These are phyloP conservation scores for Cairina moschata DNA, from an alignment of 2,113 vertebrate genomes.

Conservation along the genomic window DNA sequence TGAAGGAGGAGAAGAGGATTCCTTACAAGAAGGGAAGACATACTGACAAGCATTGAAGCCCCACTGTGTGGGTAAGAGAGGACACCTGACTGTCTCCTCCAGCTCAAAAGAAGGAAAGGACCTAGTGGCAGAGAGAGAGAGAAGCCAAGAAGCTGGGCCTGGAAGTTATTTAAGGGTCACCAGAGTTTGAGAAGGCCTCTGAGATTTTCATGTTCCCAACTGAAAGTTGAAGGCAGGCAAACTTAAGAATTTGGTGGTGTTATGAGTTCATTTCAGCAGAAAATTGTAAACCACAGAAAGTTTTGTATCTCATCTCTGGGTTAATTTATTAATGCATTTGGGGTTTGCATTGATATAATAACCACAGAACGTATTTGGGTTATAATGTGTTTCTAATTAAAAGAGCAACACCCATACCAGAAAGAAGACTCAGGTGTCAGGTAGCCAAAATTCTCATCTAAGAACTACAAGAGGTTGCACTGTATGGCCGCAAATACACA, in stretches of 20 bases:
- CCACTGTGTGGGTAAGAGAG: not conserved
- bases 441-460: not conserved
- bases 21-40: not conserved
- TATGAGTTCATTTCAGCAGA: slow-evolving; percentile 11
- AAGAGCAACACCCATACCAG: not conserved
- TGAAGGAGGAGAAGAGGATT: not conserved
- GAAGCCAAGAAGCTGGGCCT: not conserved
- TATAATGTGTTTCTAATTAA: not conserved
- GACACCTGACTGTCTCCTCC: not conserved
- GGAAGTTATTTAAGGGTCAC: not conserved
- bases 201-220: not conserved
- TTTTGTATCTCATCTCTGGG: not conserved
- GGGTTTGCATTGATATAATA: not conserved
- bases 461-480: not conserved
- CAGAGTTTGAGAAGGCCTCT: not conserved
- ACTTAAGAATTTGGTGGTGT: not conserved
- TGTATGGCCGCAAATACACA: not conserved
- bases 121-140: not conserved
- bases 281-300: slow-evolving; percentile 20
- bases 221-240: not conserved
- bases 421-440: not conserved
- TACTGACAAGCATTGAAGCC: not conserved
- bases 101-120: not conserved
- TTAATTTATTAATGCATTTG: not conserved
- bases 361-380: not conserved